A percentile compares a stretch with the other conserved stretches of the same genome.
These are phyloP conservation scores for Dolomedes plantarius DNA, from an alignment of 2,888 invertebrate species.

Conservation along the genomic window DNA sequence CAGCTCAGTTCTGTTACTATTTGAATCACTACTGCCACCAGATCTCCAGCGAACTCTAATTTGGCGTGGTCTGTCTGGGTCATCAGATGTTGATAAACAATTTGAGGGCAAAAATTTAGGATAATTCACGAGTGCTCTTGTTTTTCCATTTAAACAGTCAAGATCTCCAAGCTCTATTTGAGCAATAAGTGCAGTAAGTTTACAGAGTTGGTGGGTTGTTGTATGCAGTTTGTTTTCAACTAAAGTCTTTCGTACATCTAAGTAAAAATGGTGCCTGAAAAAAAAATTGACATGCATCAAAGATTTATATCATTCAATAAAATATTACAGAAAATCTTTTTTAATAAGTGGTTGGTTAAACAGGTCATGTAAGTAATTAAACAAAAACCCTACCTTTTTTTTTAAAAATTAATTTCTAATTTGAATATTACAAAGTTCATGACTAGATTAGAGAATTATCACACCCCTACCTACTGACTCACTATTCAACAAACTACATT, in stretches of 20 bases:
- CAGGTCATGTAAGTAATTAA: too few species aligned
- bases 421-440: too few species aligned
- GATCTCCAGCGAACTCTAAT: slow-evolving; percentile 62
- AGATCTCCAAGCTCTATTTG: slow-evolving; percentile 85
- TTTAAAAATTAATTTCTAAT: too few species aligned
- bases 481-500: too few species aligned
- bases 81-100: slow-evolving; percentile 28
- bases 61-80: slow-evolving; percentile 39
- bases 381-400: too few species aligned
- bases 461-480: too few species aligned
- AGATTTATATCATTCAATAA: background rate
- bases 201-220: slow-evolving; percentile 83
- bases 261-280: slow-evolving; percentile 86
- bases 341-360: too few species aligned
- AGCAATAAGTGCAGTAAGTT: slow-evolving; percentile 86
- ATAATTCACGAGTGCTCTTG: slow-evolving; percentile 71
- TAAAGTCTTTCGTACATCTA: slow-evolving; percentile 87
- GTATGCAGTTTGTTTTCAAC: slow-evolving; percentile 85
- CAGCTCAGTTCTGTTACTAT: slow-evolving; percentile 9
- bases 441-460: too few species aligned
- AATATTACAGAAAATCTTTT: too few species aligned
- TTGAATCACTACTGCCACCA: slow-evolving; percentile 46
- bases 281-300: background rate
- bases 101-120: slow-evolving; percentile 69
- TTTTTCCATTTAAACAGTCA: slow-evolving; percentile 46